These are phyloP conservation scores for Salvelinus namaycush DNA, from an alignment of 2,113 vertebrate species.

Conservation along the genomic window DNA sequence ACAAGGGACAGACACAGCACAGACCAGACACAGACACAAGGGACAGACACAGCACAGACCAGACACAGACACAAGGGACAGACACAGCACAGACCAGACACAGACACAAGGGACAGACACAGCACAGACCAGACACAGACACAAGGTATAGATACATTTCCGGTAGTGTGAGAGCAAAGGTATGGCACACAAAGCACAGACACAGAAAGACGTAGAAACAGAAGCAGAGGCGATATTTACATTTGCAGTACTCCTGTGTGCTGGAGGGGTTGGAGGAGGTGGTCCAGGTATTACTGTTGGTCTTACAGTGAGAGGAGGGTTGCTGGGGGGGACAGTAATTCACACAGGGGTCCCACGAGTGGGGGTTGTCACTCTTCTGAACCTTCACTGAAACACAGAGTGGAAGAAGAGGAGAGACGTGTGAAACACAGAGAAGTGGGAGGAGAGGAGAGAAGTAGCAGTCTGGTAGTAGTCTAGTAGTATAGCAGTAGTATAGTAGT, in stretches of 20 bases:
- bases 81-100: too few species aligned
- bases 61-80: too few species aligned
- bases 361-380: conserved; percentile 83
- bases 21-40: too few species aligned
- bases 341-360: conserved; percentile 83
- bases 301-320: conserved; percentile 79
- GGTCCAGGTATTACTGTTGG: conserved; percentile 76
- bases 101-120: too few species aligned
- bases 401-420: neutral
- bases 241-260: conserved; percentile 83
- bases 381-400: conserved; percentile 74
- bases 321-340: conserved; percentile 81
- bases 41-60: too few species aligned
- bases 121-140: too few species aligned
- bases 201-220: too few species aligned
- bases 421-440: neutral
- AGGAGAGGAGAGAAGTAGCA: too few species aligned
- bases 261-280: conserved; percentile 57
- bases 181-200: too few species aligned
- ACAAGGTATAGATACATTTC: conserved; percentile 73
- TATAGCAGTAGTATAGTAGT: too few species aligned
- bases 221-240: conserved; percentile 59
- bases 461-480: too few species aligned
- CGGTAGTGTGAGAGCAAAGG: conserved; percentile 58
- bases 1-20: neutral